Evolutionary conservation across 2,888 invertebrate species (phyloP).

Genomic region (Sphinx pinastri): DNA sequence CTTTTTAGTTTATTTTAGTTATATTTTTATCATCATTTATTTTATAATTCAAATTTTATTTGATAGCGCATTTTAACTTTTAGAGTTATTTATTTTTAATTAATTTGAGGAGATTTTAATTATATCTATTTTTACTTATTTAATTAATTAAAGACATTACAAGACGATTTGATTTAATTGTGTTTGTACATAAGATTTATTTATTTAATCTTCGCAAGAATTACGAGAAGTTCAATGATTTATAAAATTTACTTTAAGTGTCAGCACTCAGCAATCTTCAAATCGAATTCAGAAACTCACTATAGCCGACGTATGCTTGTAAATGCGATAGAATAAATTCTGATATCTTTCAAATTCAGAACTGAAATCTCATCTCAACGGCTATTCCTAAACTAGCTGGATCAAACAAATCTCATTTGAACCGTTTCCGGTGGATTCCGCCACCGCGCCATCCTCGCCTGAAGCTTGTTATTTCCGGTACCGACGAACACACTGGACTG

Average conservation of each 20-base stretch:
- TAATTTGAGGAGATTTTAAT: background rate
- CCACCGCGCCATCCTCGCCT: conserved; percentile 42
- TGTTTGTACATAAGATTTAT: no score
- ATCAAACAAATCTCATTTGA: conserved; percentile 58
- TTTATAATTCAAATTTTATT: conserved; percentile 22
- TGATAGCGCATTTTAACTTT: conserved; percentile 30
- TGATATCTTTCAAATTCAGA: no score
- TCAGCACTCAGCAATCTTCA: no score
- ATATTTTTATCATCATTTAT: conserved; percentile 26
- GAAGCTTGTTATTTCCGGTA: conserved; percentile 62
- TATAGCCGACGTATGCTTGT: background rate
- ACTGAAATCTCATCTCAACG: background rate
- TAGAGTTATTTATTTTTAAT: conserved; percentile 23
- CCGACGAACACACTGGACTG: conserved; percentile 20
- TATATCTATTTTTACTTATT: background rate
- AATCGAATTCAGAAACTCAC: background rate
- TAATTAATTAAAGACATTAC: background rate
- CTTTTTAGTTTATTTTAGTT: conserved; percentile 14
- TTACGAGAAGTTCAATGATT: no score
- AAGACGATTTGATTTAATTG: background rate
- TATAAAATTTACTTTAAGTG: no score
- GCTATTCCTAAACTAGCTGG: conserved; percentile 30
- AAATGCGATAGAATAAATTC: no score
- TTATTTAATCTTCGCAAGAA: no score
- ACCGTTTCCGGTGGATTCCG: conserved; percentile 51